A percentile compares a stretch with the other conserved stretches of the same genome.
These are phyloP conservation scores for Matsumyia berberina DNA, from an alignment of 2,888 invertebrate genomes.

Conservation along the genomic window DNA sequence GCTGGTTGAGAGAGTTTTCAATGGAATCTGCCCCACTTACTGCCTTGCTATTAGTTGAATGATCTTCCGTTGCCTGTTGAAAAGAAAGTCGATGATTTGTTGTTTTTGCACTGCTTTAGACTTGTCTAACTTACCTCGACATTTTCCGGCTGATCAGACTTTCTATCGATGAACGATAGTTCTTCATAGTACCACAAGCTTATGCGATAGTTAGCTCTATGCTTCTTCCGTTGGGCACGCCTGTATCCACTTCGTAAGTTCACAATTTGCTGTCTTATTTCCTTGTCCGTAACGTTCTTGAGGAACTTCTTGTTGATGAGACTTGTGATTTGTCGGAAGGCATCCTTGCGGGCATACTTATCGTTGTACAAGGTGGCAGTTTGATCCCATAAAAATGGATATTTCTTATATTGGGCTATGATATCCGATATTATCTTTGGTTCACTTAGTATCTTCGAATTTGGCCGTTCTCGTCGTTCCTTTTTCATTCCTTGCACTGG, in stretches of 20 bases:
- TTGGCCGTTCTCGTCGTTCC: conserved; percentile 17
- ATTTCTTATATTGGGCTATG: conserved; percentile 55
- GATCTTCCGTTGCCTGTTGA: background rate
- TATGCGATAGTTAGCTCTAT: conserved; percentile 40
- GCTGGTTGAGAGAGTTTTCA: background rate
- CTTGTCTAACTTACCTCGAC: conserved; percentile 12
- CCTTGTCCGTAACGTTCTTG: conserved; percentile 47
- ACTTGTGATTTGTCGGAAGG: conserved; percentile 36
- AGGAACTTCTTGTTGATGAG: conserved; percentile 43
- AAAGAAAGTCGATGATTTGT: background rate
- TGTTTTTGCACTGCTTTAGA: too few species aligned
- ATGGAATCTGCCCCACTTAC: background rate
- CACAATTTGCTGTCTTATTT: conserved; percentile 46
- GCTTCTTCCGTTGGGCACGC: conserved; percentile 42
- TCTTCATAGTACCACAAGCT: conserved; percentile 59
- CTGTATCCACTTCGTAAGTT: conserved; percentile 56
- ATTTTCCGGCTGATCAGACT: conserved; percentile 27
- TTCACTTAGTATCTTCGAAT: conserved; percentile 38
- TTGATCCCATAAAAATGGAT: conserved; percentile 55
- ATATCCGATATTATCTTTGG: conserved; percentile 48
- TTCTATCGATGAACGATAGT: conserved; percentile 59
- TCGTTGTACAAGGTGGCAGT: conserved; percentile 37
- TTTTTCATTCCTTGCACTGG: background rate
- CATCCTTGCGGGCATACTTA: conserved; percentile 51
- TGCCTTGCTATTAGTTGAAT: background rate